Conservation (phyloP, 2,888 invertebrate species). For the Athrips mouffetella region DNA sequence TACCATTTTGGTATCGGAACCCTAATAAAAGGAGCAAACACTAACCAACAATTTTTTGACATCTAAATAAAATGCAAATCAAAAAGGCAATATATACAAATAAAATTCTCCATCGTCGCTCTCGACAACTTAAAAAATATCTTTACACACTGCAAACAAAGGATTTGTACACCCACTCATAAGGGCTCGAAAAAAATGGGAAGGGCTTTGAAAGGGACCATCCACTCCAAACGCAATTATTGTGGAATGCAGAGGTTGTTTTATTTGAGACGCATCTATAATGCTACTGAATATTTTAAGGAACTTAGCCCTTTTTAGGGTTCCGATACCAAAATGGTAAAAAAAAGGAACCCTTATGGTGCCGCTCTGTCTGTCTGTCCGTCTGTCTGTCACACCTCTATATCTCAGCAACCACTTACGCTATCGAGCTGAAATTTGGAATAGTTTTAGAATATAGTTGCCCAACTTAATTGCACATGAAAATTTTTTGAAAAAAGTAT, state of each 20-base stretch:
- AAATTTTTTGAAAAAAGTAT: too few species aligned
- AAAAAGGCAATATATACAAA: background rate
- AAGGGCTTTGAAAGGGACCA: constrained; percentile 32
- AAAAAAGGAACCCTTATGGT: too few species aligned
- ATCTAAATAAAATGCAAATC: background rate
- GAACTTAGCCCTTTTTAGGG: background rate
- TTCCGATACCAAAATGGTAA: too few species aligned
- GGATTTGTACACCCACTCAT: constrained; percentile 51
- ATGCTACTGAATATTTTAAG: constrained; percentile 31
- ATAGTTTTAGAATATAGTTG: too few species aligned
- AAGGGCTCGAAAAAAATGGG: constrained; percentile 32
- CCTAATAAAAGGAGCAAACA: too few species aligned
- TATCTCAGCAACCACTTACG: too few species aligned
- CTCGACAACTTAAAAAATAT: background rate
- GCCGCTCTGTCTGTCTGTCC: too few species aligned
- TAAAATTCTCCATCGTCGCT: background rate
- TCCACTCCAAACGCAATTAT: constrained; percentile 55
- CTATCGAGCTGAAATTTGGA: too few species aligned
- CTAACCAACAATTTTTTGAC: too few species aligned
- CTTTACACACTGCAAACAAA: constrained; percentile 49
- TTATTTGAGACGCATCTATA: constrained; percentile 21
- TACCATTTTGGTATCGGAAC: too few species aligned
- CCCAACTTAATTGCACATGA: too few species aligned
- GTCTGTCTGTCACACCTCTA: too few species aligned
- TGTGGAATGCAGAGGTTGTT: constrained; percentile 42